Evolutionary conservation across 2,888 invertebrate species (phyloP).

Genomic region (Suillia variegata): DNA sequence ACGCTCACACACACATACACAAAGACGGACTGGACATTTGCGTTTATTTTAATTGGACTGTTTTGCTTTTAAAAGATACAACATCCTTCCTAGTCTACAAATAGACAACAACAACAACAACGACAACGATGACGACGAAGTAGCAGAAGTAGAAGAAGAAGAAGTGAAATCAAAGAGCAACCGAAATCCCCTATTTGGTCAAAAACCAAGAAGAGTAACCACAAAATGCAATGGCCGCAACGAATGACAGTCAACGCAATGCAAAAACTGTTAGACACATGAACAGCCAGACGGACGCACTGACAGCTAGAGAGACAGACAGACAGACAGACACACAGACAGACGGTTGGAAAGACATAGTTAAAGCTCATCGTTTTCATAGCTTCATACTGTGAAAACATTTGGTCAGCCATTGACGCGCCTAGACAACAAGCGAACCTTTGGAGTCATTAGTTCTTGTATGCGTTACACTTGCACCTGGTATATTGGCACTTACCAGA

Average conservation of each 20-base stretch:
- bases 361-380: no score
- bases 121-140: no score
- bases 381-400: neutral
- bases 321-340: neutral
- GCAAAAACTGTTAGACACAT: neutral
- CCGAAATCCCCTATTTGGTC: no score
- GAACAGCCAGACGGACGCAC: neutral
- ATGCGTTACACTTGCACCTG: no score
- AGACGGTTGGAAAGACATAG: neutral
- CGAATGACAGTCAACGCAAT: neutral
- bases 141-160: no score
- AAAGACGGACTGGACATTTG: neutral
- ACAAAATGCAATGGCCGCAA: neutral
- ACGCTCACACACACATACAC: no score
- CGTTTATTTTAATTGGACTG: conserved; percentile 2
- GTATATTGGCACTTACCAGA: no score
- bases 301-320: neutral
- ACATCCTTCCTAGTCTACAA: no score
- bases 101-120: no score
- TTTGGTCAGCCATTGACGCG: neutral
- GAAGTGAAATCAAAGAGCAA: no score
- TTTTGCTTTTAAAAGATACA: neutral
- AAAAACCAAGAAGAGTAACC: neutral
- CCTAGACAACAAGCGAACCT: neutral
- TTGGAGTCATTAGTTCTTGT: neutral